phyloP scores from a whole-genome alignment of 2,113 vertebrate species.

The Phrynosoma blainvillii region DNA sequence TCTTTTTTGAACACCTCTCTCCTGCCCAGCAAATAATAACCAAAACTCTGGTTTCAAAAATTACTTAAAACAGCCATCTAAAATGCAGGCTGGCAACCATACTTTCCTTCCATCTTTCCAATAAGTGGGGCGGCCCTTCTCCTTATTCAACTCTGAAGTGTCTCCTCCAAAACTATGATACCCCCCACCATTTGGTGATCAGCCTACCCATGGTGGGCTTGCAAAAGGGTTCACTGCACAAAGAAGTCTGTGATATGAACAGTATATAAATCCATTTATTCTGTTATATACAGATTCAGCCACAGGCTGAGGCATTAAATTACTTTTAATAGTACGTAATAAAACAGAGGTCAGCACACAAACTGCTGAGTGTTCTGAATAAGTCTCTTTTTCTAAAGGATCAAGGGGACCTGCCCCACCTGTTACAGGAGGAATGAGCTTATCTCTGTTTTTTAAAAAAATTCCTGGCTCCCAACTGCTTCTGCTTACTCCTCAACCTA shows the following conservation, averaged over 20 bases:
- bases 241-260: background rate
- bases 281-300: conserved; percentile 31
- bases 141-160: background rate
- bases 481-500: too few species aligned
- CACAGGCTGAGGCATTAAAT: conserved; percentile 33
- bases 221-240: background rate
- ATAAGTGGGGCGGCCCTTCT: background rate
- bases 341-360: background rate
- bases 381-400: background rate
- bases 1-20: background rate
- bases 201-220: background rate
- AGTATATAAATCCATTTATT: conserved; percentile 15
- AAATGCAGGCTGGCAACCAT: background rate
- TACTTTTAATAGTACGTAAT: background rate
- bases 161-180: background rate
- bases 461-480: background rate
- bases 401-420: conserved; percentile 22
- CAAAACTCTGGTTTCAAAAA: background rate
- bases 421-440: conserved; percentile 4
- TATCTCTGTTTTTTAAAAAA: background rate
- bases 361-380: background rate
- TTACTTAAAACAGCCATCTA: background rate
- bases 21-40: background rate
- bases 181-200: too few species aligned
- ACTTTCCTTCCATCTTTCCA: background rate